Percentiles rank a stretch among this genome's conserved stretches.
Evolutionary conservation across 2,797 vertebrate genomes (phyloP).

Genomic region (Sphenopsis melanotis): DNA sequence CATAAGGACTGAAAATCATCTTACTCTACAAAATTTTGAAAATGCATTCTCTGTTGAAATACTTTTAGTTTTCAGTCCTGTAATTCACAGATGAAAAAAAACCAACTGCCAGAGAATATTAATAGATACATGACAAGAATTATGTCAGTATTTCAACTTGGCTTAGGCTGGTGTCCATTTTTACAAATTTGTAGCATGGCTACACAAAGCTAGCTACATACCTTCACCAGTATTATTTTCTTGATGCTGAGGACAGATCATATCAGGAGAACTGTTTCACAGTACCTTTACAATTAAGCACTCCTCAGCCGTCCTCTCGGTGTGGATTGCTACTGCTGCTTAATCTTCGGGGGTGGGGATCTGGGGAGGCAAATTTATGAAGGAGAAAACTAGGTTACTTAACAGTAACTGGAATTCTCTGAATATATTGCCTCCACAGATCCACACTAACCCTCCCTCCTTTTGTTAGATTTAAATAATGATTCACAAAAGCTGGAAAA

Average conservation of each 20-base stretch:
- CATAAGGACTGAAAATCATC: neutral
- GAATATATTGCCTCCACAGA: conserved; percentile 70
- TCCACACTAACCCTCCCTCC: conserved; percentile 70
- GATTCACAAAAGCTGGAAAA: conserved; percentile 28
- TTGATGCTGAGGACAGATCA: conserved; percentile 36
- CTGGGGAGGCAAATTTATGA: conserved; percentile 70
- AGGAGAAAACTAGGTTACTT: conserved; percentile 71
- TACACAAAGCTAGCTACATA: conserved; percentile 50
- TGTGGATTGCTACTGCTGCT: conserved; percentile 68
- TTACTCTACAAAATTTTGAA: neutral
- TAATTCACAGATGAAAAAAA: neutral
- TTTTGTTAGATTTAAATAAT: conserved; percentile 1
- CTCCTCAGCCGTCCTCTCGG: conserved; percentile 62
- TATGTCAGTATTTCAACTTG: neutral
- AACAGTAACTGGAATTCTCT: conserved; percentile 70
- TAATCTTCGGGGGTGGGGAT: conserved; percentile 67
- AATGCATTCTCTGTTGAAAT: neutral
- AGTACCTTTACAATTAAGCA: conserved; percentile 68
- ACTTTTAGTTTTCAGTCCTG: neutral
- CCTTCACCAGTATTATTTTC: conserved; percentile 52
- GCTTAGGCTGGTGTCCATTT: neutral
- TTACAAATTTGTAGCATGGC: neutral
- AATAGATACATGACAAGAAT: neutral
- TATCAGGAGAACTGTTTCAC: conserved; percentile 62
- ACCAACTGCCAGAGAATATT: neutral